phyloP scores from a whole-genome alignment of 2,888 invertebrate genomes.

The Hypolimnas misippus region DNA sequence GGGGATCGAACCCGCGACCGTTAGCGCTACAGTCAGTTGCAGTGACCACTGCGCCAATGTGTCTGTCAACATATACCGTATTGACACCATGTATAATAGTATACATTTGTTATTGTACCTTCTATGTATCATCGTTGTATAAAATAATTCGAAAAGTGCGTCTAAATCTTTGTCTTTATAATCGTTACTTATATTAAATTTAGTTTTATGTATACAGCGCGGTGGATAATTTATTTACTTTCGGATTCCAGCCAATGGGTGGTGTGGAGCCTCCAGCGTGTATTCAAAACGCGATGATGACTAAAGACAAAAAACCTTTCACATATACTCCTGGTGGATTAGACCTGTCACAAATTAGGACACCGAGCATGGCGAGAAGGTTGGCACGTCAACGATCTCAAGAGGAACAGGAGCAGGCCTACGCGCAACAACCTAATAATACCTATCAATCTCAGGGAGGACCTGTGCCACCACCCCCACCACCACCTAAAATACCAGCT shows the following conservation, averaged over 20 bases:
- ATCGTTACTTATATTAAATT: too few species aligned
- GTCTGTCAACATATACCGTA: too few species aligned
- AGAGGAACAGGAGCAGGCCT: conserved; percentile 82
- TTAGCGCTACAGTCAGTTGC: too few species aligned
- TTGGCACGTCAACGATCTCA: conserved; percentile 86
- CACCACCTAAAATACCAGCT: conserved; percentile 71
- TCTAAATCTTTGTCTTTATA: background rate
- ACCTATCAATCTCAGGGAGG: conserved; percentile 67
- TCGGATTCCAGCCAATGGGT: conserved; percentile 75
- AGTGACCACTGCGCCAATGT: too few species aligned
- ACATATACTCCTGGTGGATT: conserved; percentile 98
- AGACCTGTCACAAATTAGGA: conserved; percentile 94
- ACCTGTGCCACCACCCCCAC: conserved; percentile 70
- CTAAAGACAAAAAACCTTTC: conserved; percentile 97
- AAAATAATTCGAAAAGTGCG: too few species aligned
- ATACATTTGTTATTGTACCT: too few species aligned
- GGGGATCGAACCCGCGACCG: too few species aligned
- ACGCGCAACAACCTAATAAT: conserved; percentile 54
- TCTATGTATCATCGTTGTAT: too few species aligned
- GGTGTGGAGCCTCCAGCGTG: conserved; percentile 91
- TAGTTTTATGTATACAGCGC: background rate
- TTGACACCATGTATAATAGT: too few species aligned
- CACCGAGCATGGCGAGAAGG: conserved; percentile 94
- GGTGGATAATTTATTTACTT: conserved; percentile 26
- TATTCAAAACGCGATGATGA: conserved; percentile 97